phyloP scores from a whole-genome alignment of 2,797 vertebrate species.

The Sandelia bainsii region DNA sequence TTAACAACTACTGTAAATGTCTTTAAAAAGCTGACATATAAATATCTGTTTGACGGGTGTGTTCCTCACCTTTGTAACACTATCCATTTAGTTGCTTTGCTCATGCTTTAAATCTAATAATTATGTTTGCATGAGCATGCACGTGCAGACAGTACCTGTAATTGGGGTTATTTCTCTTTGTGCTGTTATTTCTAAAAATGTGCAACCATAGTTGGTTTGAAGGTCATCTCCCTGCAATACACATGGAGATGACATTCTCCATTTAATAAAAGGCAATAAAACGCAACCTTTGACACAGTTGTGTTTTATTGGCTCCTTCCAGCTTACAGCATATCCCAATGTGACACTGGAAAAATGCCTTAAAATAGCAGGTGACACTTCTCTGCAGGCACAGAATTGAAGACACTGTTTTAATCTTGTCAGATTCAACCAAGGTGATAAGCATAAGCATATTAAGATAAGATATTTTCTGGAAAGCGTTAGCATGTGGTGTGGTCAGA shows the following conservation, averaged over 20 bases:
- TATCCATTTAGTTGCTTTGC: background rate
- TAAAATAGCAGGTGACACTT: conserved; percentile 14
- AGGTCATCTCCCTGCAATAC: conserved; percentile 1
- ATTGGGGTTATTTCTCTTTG: too few species aligned
- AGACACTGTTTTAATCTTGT: conserved; percentile 2
- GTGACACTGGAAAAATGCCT: background rate
- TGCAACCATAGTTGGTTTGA: background rate
- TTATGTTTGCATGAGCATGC: too few species aligned
- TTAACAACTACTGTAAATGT: too few species aligned
- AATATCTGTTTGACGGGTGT: background rate
- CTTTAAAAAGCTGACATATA: too few species aligned
- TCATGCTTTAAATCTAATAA: background rate
- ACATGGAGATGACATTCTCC: background rate
- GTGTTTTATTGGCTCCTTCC: conserved; percentile 12
- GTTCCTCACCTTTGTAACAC: background rate
- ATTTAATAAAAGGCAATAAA: too few species aligned
- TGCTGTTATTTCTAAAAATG: background rate
- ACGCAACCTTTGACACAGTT: conserved; percentile 8
- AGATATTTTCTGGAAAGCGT: background rate
- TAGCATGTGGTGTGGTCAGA: background rate
- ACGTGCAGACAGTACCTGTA: too few species aligned
- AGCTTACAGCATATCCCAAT: conserved; percentile 3
- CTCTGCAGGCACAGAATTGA: background rate
- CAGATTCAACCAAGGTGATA: background rate
- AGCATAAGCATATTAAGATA: too few species aligned